Conservation (phyloP, 1,140 invertebrate genomes). For the Conopomorpha cramerella region DNA sequence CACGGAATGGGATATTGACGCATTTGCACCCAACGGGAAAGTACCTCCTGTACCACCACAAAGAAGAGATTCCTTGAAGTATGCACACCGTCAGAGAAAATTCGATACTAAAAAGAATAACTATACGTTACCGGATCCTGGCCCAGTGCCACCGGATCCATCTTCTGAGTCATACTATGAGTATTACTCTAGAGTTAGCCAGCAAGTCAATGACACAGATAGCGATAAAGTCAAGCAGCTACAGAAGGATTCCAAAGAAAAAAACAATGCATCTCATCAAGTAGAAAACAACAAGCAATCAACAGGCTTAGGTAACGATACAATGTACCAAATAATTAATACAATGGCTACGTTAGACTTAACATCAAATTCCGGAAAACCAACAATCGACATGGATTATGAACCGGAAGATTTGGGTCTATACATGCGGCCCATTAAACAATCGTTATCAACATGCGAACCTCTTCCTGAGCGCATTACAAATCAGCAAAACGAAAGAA, state of each 20-base stretch:
- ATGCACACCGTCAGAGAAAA: conserved; percentile 52
- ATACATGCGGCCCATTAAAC: conserved; percentile 45
- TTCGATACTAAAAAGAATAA: conserved; percentile 42
- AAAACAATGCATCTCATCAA: conserved; percentile 12
- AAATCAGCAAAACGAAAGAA: conserved; percentile 33
- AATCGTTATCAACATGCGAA: conserved; percentile 45
- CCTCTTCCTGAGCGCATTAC: conserved; percentile 41
- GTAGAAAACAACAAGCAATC: conserved; percentile 19
- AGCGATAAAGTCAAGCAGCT: conserved; percentile 49
- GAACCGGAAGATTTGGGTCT: conserved; percentile 47
- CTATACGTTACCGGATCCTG: conserved; percentile 43
- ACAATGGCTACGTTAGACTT: conserved; percentile 53
- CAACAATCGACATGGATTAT: conserved; percentile 29
- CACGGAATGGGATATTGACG: conserved; percentile 60
- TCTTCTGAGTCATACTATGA: conserved; percentile 56
- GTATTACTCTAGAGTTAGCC: conserved; percentile 56
- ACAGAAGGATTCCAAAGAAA: conserved; percentile 37
- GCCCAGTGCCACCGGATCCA: conserved; percentile 41
- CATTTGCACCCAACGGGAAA: conserved; percentile 36
- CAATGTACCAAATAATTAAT: conserved; percentile 50
- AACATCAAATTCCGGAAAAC: conserved; percentile 26
- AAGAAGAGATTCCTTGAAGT: conserved; percentile 54
- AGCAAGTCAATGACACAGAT: conserved; percentile 55
- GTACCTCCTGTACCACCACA: conserved; percentile 43
- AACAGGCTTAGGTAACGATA: conserved; percentile 28